Conservation (phyloP, 2,888 invertebrate species). For the Epiperipatus broadwayi region DNA sequence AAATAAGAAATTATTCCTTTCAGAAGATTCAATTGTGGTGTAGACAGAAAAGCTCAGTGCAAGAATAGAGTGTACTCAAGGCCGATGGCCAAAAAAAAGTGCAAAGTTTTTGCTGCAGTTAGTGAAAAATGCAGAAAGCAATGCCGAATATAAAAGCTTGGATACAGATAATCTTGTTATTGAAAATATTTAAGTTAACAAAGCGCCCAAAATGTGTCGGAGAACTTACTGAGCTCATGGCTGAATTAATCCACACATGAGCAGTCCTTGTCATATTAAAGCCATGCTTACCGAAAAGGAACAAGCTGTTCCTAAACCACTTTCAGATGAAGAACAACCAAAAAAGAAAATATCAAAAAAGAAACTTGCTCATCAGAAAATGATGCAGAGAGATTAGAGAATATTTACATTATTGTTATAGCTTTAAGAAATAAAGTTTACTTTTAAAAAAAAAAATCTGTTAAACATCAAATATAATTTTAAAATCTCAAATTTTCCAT, state of each 20-base stretch:
- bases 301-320: conserved; percentile 67
- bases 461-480: too few relatives aligned
- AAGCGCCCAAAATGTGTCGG: conserved; percentile 87
- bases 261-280: conserved; percentile 95
- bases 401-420: too few relatives aligned
- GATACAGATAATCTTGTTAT: conserved; percentile 93
- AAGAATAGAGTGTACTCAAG: conserved; percentile 47
- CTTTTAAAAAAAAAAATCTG: too few relatives aligned
- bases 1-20: too few relatives aligned
- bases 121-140: conserved; percentile 91
- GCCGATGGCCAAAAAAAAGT: conserved; percentile 98
- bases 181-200: conserved; percentile 85
- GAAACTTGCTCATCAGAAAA: conserved; percentile 82
- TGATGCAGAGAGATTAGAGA: conserved; percentile 41
- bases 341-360: conserved; percentile 95
- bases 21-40: conserved; percentile 86
- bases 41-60: conserved; percentile 82
- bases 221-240: conserved; percentile 97
- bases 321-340: conserved; percentile 61
- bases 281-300: conserved; percentile 91
- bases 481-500: too few relatives aligned
- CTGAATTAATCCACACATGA: conserved; percentile 98
- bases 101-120: conserved; percentile 90
- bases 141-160: conserved; percentile 87
- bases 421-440: too few relatives aligned